Base-by-base conservation (phyloP, 1,140 invertebrate species). In the Drosophila ohnishii region DNA sequence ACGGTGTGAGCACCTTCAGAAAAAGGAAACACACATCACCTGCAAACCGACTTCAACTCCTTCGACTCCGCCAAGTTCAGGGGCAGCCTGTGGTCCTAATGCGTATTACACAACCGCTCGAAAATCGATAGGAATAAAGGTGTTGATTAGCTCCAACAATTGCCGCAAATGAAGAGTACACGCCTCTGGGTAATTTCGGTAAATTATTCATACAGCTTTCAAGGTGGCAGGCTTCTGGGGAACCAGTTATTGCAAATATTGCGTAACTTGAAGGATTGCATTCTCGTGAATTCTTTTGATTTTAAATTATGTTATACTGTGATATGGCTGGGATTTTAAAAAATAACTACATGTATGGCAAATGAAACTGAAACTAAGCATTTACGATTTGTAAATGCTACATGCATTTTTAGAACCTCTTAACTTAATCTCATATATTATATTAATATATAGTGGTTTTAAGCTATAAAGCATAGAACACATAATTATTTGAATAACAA, bases 61-160 rank as follows among this genome's bases (percentile, higher is more conserved):
- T 28, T 16, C 48, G 3, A 47, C 55, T 32, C n/a, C 40, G 45
- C 58, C 72, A 88, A 87, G 83, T 88, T 87, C 83, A 87, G 53
- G 83, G 83, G 60, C 76, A 80, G 42, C 14, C 37, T 71, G 50
- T 63, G 63, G 65, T 50, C 48, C 55, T 70, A 63, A 63, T 70
- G 80, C 57, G 63, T 73, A 64, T 80, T 86, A 60, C 57, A 89
- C 74, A 87, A 81, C 67, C 34, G 30, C 48, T 35, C 57, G 47
- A 86, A 88, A 85, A 85, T 85, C 86, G 61, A 89, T 86, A 63
- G 28, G 58, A 73, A 35, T 59, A 61, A 58, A 81, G 76, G 64
- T 57, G 66, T 80, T 81, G 74, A 55, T 86, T 66, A 70, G 30
- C 57, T 50, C 44, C 58, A 45, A 19, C 25, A 53, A 58, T 64